phyloP scores from a whole-genome alignment of 2,888 invertebrate genomes.

The Melieria omissa region DNA sequence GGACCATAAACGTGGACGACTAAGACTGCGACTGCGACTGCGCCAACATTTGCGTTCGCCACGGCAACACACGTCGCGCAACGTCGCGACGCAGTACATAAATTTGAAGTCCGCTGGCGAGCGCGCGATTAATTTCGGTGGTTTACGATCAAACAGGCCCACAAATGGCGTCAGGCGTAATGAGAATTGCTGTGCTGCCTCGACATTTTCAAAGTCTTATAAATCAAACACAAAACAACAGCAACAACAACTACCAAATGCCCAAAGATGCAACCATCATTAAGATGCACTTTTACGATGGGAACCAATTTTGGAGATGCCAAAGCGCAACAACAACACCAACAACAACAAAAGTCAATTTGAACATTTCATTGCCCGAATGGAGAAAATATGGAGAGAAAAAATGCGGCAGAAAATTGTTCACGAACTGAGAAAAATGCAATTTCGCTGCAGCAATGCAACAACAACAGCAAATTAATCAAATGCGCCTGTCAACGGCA shows the following conservation, averaged over 20 bases:
- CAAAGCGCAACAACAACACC: too few species aligned
- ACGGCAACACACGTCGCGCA: neutral
- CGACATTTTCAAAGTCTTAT: constrained; percentile 2
- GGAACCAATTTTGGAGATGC: constrained; percentile 1
- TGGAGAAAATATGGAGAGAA: too few species aligned
- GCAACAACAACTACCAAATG: too few species aligned
- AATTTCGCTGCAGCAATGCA: neutral
- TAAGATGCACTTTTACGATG: constrained; percentile 18
- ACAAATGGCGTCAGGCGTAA: constrained; percentile 14
- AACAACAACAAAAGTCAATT: too few species aligned
- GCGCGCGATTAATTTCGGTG: constrained; percentile 13
- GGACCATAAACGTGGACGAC: constrained; percentile 52
- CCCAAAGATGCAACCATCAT: constrained; percentile 10
- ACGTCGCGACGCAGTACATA: neutral
- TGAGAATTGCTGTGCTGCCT: constrained; percentile 12
- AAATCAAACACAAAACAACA: constrained; percentile 23
- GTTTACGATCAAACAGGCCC: constrained; percentile 3
- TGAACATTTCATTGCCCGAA: too few species aligned
- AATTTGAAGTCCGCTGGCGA: neutral
- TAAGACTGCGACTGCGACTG: constrained; percentile 31
- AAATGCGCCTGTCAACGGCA: constrained; percentile 29
- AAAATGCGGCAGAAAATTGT: too few species aligned
- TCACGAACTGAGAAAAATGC: too few species aligned
- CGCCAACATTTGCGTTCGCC: neutral
- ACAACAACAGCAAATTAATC: constrained; percentile 25